Conservation (phyloP, 1,140 invertebrate genomes). For the Diachasma alloeum region DNA sequence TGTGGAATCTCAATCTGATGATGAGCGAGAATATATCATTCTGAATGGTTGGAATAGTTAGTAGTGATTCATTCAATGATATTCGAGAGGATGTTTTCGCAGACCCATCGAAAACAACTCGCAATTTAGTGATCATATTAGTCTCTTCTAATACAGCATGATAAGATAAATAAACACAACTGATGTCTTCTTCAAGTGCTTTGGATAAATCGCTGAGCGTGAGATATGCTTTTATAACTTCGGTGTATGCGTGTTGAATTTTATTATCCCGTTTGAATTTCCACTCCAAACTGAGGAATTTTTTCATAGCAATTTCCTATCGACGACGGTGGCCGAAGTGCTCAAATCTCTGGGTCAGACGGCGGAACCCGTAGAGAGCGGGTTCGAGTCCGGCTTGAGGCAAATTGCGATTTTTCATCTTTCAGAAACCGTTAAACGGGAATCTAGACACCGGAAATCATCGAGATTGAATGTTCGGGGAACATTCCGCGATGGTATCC, state of each 20-base stretch:
- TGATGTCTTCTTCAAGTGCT: slow-evolving; percentile 1
- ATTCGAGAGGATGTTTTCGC: slow-evolving; percentile 27
- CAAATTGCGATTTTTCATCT: too few relatives aligned
- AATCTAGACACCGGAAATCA: too few relatives aligned
- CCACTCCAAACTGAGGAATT: neutral
- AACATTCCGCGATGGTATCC: too few relatives aligned
- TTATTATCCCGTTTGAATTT: neutral
- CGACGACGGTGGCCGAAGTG: too few relatives aligned
- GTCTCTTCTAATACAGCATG: neutral
- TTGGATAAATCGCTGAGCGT: neutral
- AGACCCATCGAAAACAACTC: too few relatives aligned
- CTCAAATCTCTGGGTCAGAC: too few relatives aligned
- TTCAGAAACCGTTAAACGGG: too few relatives aligned
- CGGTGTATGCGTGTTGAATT: neutral
- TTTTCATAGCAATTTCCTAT: neutral
- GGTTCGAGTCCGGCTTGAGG: too few relatives aligned
- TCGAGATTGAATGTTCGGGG: neutral
- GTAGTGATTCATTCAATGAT: slow-evolving; percentile 43
- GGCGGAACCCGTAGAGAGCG: too few relatives aligned
- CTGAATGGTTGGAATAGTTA: slow-evolving; percentile 16
- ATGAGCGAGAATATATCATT: slow-evolving; percentile 22
- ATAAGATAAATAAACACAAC: slow-evolving; percentile 20
- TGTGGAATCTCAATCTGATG: slow-evolving; percentile 32
- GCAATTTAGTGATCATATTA: neutral
- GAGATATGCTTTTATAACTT: neutral